A percentile compares a stretch with the other conserved stretches of the same genome.
Evolutionary conservation across 2,797 vertebrate species (phyloP).

Genomic region (Chelon auratus): DNA sequence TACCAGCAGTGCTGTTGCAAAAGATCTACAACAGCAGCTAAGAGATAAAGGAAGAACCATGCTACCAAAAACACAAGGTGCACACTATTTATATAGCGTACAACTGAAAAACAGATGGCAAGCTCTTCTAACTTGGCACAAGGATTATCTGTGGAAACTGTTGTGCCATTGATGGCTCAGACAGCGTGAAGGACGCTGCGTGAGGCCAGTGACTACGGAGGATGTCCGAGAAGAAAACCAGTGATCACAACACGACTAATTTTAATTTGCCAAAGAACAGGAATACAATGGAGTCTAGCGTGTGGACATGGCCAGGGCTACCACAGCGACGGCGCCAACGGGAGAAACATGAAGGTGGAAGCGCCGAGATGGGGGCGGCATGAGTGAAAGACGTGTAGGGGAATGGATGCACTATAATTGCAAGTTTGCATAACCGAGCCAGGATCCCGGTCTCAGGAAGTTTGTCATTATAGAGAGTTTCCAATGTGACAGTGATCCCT

Average conservation of each 20-base stretch:
- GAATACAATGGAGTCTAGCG: not conserved
- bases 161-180: not conserved
- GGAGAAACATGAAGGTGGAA: not conserved
- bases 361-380: not conserved
- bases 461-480: not conserved
- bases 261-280: not conserved
- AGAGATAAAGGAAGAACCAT: not conserved
- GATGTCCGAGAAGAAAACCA: not conserved
- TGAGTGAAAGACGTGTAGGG: not conserved
- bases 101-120: not conserved
- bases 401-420: not conserved
- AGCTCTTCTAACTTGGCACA: not conserved
- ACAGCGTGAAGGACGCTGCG: not conserved
- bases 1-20: too few species aligned
- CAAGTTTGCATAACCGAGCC: not conserved
- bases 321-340: not conserved
- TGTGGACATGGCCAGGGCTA: not conserved
- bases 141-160: not conserved
- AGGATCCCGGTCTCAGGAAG: not conserved
- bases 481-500: not conserved
- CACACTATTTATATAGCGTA: not conserved
- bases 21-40: too few species aligned
- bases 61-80: not conserved
- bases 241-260: not conserved
- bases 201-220: not conserved